Evolutionary conservation across 2,113 vertebrate genomes (phyloP).

Genomic region (Festucalex cinctus): DNA sequence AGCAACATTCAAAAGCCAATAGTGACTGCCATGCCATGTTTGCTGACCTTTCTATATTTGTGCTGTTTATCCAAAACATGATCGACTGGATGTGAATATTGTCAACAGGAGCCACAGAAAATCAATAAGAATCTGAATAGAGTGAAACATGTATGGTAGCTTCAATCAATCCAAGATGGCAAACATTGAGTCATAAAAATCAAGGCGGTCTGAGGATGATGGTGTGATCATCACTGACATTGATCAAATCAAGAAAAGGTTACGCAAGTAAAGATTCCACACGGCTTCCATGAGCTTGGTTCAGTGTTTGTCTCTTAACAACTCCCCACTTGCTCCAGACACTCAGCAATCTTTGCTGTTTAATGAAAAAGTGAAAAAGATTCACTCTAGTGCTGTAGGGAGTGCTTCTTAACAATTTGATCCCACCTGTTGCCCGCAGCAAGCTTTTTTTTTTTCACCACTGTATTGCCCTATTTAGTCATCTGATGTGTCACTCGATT

Average conservation of each 20-base stretch:
- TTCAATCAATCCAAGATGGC: conserved; percentile 14
- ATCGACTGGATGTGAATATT: conserved; percentile 15
- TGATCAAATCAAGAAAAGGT: conserved; percentile 35
- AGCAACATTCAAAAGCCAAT: conserved; percentile 22
- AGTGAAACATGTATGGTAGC: conserved; percentile 15
- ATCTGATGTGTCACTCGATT: not conserved
- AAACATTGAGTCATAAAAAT: conserved; percentile 1
- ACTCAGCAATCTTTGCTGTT: not conserved
- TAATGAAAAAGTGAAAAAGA: too few species aligned
- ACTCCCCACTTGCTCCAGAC: conserved; percentile 10
- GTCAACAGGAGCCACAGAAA: conserved; percentile 4
- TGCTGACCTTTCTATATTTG: conserved; percentile 20
- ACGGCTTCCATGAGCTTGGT: not conserved
- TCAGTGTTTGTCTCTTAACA: conserved; percentile 25
- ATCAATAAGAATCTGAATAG: conserved; percentile 24
- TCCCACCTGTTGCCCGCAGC: too few species aligned
- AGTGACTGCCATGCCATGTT: conserved; percentile 23
- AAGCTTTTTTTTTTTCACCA: not conserved
- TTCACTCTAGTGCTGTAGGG: too few species aligned
- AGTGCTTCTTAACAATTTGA: too few species aligned
- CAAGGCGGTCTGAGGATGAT: conserved; percentile 21
- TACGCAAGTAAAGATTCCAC: conserved; percentile 16
- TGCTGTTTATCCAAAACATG: conserved; percentile 37
- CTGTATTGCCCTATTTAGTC: not conserved
- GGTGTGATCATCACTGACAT: conserved; percentile 24